Conservation (phyloP, 2,113 vertebrate species). For the Malaclemys terrapin region DNA sequence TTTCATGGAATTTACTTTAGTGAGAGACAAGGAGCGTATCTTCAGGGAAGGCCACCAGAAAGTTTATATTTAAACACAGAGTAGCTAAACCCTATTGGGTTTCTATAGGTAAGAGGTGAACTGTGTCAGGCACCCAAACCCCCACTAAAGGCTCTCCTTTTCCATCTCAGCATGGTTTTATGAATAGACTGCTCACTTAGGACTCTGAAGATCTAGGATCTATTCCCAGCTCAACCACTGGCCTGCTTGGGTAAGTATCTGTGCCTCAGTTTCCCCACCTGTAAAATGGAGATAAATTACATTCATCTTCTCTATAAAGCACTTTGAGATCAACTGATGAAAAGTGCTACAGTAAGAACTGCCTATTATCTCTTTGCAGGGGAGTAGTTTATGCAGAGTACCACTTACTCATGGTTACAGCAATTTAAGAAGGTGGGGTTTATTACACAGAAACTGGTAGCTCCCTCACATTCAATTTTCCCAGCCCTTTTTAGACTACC, state of each 20-base stretch:
- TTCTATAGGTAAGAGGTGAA: neutral
- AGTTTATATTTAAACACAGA: neutral
- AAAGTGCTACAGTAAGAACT: no score
- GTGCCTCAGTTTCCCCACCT: no score
- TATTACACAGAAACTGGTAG: neutral
- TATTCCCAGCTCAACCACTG: no score
- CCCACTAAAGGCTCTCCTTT: neutral
- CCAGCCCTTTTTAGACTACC: accelerated
- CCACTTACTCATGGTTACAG: neutral
- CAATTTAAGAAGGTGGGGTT: constrained; percentile 1
- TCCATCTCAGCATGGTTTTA: neutral
- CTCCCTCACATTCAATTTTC: neutral
- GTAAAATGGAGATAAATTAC: no score
- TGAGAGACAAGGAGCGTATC: neutral
- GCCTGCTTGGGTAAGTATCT: no score
- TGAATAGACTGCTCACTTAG: no score
- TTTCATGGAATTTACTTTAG: neutral
- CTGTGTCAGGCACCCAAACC: neutral
- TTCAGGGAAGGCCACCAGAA: neutral
- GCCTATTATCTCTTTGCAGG: neutral
- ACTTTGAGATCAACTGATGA: no score
- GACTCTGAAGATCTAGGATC: no score
- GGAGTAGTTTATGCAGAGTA: neutral
- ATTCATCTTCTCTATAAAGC: no score
- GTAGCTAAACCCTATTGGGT: neutral